Evolutionary conservation across 2,113 vertebrate genomes (phyloP).

Genomic region (Aegithalos caudatus): DNA sequence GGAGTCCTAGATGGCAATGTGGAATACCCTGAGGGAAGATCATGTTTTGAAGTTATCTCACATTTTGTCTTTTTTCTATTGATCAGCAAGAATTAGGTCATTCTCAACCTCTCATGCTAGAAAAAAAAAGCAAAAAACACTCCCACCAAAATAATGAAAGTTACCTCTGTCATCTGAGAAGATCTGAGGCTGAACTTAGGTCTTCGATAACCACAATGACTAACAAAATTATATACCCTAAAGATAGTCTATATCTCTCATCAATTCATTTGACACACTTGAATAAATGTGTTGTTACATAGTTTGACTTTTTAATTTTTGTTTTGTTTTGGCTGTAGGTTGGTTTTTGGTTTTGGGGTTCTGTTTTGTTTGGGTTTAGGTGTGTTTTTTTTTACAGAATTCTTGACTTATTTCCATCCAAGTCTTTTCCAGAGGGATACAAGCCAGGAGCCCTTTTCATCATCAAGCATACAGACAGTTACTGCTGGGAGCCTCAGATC

Average conservation of each 20-base stretch:
- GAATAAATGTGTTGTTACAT: background rate
- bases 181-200: background rate
- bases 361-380: background rate
- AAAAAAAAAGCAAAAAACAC: accelerated
- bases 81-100: background rate
- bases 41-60: background rate
- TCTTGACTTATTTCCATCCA: background rate
- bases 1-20: background rate
- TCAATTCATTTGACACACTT: background rate
- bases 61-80: background rate
- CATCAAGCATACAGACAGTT: background rate
- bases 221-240: background rate
- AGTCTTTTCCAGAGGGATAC: background rate
- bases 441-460: background rate
- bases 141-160: background rate
- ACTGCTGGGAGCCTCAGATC: background rate
- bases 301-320: background rate
- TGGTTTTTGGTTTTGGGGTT: background rate
- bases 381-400: background rate
- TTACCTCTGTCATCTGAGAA: background rate
- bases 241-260: background rate
- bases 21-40: background rate
- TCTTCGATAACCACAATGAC: background rate
- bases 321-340: background rate
- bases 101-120: background rate